phyloP scores from a whole-genome alignment of 2,113 vertebrate species.

The Drymodes brunneopygia region DNA sequence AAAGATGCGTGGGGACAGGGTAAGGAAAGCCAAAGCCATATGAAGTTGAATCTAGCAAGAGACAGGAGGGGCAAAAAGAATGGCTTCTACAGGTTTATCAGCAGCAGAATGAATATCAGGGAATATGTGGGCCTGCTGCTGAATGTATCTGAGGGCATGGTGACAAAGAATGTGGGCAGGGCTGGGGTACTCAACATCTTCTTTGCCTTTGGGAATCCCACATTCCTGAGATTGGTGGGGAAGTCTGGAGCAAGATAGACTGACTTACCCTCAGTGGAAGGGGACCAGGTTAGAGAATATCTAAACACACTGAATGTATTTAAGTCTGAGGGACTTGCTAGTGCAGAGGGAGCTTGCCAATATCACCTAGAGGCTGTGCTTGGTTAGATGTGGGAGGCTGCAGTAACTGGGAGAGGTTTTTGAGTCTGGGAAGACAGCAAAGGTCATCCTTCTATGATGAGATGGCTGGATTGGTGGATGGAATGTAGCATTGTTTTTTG shows the following conservation, averaged over 20 bases:
- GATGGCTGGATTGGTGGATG: neutral
- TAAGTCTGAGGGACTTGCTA: neutral
- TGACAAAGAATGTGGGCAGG: neutral
- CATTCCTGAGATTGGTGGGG: neutral
- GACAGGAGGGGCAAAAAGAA: neutral
- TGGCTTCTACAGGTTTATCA: neutral
- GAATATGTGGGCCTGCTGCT: neutral
- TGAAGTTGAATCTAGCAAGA: neutral
- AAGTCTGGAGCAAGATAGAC: neutral
- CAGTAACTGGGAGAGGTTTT: neutral
- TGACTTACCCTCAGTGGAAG: neutral
- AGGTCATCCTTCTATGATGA: neutral
- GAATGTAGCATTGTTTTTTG: neutral
- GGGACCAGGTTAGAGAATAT: neutral
- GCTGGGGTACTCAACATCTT: accelerated
- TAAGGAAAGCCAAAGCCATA: neutral
- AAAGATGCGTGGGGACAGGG: accelerated
- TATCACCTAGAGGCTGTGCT: neutral
- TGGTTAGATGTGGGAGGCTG: neutral
- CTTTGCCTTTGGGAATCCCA: neutral
- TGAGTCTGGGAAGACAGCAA: neutral
- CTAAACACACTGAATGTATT: neutral
- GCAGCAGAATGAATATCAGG: neutral
- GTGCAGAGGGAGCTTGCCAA: neutral
- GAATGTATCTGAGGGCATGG: neutral